Evolutionary conservation across 2,797 vertebrate species (phyloP).

Genomic region (Coendou prehensilis): DNA sequence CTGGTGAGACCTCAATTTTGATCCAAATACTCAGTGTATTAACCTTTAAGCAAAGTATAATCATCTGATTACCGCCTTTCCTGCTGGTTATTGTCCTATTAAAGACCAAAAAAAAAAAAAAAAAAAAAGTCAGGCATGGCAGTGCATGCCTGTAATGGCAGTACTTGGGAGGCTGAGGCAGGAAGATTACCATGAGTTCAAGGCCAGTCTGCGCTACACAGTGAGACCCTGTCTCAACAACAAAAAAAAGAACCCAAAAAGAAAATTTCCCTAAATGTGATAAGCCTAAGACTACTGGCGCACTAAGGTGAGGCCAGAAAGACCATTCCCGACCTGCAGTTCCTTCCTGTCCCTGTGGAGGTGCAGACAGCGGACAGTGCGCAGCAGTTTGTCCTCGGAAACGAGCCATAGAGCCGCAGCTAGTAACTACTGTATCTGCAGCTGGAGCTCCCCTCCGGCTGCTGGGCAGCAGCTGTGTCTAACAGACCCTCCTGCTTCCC

Average conservation of each 20-base stretch:
- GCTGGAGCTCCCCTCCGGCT: not conserved
- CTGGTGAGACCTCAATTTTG: not conserved
- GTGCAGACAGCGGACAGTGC: not conserved
- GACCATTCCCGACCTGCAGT: not conserved
- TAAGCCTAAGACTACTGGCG: not conserved
- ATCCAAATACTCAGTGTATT: not conserved
- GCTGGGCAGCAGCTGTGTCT: not conserved
- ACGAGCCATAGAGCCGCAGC: not conserved
- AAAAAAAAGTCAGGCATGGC: too few species aligned
- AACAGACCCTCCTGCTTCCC: not conserved
- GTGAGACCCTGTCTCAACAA: not conserved
- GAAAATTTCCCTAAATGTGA: slow-evolving; percentile 26
- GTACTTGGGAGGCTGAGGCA: not conserved
- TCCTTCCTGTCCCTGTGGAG: not conserved
- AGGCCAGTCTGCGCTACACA: not conserved
- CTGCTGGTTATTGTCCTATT: not conserved
- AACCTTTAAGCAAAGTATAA: not conserved
- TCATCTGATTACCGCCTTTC: not conserved
- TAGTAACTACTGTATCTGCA: not conserved
- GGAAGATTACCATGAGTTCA: not conserved
- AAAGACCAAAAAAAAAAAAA: slow-evolving; percentile 22
- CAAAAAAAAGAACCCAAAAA: not conserved
- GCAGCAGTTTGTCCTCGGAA: not conserved
- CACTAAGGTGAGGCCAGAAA: not conserved
- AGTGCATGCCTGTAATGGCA: not conserved